These are phyloP conservation scores for Anastatus disparis DNA, from an alignment of 1,140 invertebrate species.

Conservation along the genomic window DNA sequence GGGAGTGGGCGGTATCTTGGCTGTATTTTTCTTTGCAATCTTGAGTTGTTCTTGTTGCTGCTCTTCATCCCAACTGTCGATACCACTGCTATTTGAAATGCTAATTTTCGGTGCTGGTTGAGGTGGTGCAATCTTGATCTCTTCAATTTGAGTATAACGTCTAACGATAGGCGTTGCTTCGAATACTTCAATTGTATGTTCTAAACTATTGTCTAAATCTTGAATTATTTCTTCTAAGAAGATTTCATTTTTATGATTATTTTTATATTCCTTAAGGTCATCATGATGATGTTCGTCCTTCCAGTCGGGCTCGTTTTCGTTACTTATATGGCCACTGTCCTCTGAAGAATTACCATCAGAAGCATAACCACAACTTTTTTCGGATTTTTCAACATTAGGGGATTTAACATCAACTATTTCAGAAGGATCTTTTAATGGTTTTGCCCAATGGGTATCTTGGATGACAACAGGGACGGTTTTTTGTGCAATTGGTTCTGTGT, in stretches of 20 bases:
- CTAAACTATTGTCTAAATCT: slow-evolving; percentile 52
- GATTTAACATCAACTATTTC: not conserved
- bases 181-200: slow-evolving; percentile 50
- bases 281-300: slow-evolving; percentile 19
- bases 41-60: slow-evolving; percentile 4
- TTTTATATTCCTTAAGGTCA: not conserved
- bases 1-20: not conserved
- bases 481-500: slow-evolving; percentile 43
- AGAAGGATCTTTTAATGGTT: slow-evolving; percentile 27
- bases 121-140: not conserved
- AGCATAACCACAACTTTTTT: slow-evolving; percentile 56
- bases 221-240: slow-evolving; percentile 54
- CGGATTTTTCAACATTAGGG: slow-evolving; percentile 44
- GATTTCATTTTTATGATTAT: slow-evolving; percentile 30
- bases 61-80: slow-evolving; percentile 53
- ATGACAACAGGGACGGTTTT: not conserved
- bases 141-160: not conserved
- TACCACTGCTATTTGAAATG: slow-evolving; percentile 43
- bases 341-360: slow-evolving; percentile 72
- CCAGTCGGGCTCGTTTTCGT: slow-evolving; percentile 69
- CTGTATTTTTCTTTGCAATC: not conserved
- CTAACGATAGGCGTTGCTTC: slow-evolving; percentile 47
- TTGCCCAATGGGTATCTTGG: slow-evolving; percentile 49
- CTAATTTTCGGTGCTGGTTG: too few species aligned
- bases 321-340: slow-evolving; percentile 82